Evolutionary conservation across 2,888 invertebrate genomes (phyloP).

Genomic region (Mesorhabditis sp.): DNA sequence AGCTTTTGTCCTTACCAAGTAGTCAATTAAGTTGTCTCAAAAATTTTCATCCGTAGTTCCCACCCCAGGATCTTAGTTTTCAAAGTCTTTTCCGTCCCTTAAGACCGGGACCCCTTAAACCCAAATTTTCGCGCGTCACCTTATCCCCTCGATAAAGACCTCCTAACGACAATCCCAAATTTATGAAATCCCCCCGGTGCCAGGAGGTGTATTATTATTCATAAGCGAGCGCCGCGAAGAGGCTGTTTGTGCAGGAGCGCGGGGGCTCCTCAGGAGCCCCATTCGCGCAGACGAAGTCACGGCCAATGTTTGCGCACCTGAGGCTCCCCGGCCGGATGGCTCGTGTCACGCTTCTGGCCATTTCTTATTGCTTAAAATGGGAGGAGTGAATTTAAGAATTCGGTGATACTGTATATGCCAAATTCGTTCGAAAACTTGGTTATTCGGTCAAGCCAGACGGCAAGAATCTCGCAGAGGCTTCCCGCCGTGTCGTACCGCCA

Average conservation of each 20-base stretch:
- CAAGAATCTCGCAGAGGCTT: constrained; percentile 16
- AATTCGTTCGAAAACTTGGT: no score
- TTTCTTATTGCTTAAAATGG: not conserved
- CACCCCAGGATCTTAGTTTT: no score
- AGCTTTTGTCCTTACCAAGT: no score
- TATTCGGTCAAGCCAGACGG: not conserved
- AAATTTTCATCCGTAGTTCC: no score
- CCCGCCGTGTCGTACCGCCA: constrained; percentile 13
- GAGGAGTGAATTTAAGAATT: not conserved
- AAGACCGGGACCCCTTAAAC: no score
- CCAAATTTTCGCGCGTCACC: no score
- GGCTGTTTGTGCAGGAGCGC: constrained; percentile 1
- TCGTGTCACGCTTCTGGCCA: not conserved
- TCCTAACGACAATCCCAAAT: no score
- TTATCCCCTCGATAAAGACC: no score
- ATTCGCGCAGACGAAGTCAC: not conserved
- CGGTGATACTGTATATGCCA: not conserved
- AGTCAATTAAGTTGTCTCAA: no score
- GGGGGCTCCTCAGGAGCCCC: not conserved
- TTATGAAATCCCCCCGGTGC: no score
- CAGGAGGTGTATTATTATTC: no score
- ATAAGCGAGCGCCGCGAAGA: not conserved
- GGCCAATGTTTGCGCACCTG: constrained; percentile 1
- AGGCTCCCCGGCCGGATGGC: not conserved
- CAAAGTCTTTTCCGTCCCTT: no score